Evolutionary conservation across 2,888 invertebrate species (phyloP), one percentile per base, ranked within the genome.

Genomic region (Altica lythri): DNA sequence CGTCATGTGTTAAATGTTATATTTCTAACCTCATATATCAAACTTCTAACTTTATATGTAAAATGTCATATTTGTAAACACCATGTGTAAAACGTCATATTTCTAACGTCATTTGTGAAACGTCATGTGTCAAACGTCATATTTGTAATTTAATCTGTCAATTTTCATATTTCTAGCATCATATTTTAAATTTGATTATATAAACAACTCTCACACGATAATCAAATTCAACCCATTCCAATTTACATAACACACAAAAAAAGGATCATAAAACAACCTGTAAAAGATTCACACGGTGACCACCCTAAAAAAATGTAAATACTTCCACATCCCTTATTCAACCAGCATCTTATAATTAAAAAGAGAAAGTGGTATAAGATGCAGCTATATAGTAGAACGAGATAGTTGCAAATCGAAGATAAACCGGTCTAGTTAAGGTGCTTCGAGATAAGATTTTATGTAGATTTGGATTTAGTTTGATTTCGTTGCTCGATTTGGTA

Each of bases 221-320:
- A n/a, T 6, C n/a, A 4, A 29, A 3, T 4, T 2, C n/a, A 4
- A 29, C 29, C n/a, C 53, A 63, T 61, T 59, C 59, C 63, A 66
- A 63, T 59, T 63, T 64, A 62, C 54, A 42, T 29, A 40, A 68
- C 68, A 63, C 72, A 73, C 74, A 72, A 71, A 65, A 73, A 73
- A 71, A 70, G 68, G 61, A 64, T 61, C 66, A 62, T 62, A 64
- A n/a, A 70, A 70, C 72, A 74, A 76, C 75, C 75, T 75, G 76
- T 65, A 53, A 37, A 46, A 60, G 62, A 67, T 74, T 74, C 73
- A 72, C 74, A 74, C 73, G 73, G 63, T 58, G 63, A 62, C 66
- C 68, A 67, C 70, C 70, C 65, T 63, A 63, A 60, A 63, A 32
- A 61, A 65, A 56, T 55, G 55, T 8, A 59, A 61, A 56, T 51